Conservation (phyloP, 2,113 vertebrate species). For the Tichodroma muraria region DNA sequence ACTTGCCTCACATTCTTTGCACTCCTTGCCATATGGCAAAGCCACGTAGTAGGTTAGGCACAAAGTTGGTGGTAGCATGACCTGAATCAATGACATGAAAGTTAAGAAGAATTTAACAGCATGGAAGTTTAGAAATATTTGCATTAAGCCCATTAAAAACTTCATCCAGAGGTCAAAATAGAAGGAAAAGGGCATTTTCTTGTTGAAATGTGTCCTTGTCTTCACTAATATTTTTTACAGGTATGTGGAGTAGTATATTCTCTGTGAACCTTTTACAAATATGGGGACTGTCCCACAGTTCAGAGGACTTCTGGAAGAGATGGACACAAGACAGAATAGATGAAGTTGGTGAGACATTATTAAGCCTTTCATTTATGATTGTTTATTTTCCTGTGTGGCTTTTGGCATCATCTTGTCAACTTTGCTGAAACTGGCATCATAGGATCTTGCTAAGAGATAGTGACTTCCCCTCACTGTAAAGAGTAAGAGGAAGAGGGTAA, state of each 20-base stretch:
- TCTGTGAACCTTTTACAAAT: conserved; percentile 77
- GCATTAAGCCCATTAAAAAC: background rate
- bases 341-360: conserved; percentile 68
- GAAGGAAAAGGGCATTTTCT: background rate
- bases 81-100: background rate
- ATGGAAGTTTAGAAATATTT: background rate
- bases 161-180: background rate
- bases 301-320: conserved; percentile 75
- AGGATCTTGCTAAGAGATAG: background rate
- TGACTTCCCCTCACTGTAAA: accelerated
- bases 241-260: conserved; percentile 81
- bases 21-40: background rate
- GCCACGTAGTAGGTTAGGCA: background rate
- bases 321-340: conserved; percentile 73
- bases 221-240: conserved; percentile 30
- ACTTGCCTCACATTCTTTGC: background rate
- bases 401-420: background rate
- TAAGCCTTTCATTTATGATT: background rate
- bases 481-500: background rate
- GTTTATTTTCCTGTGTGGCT: background rate
- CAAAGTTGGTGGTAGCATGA: background rate
- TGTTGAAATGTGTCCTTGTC: background rate
- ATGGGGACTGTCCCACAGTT: conserved; percentile 71
- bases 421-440: background rate
- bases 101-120: background rate